Conservation (phyloP, 2,113 vertebrate species). For the Mobula birostris region DNA sequence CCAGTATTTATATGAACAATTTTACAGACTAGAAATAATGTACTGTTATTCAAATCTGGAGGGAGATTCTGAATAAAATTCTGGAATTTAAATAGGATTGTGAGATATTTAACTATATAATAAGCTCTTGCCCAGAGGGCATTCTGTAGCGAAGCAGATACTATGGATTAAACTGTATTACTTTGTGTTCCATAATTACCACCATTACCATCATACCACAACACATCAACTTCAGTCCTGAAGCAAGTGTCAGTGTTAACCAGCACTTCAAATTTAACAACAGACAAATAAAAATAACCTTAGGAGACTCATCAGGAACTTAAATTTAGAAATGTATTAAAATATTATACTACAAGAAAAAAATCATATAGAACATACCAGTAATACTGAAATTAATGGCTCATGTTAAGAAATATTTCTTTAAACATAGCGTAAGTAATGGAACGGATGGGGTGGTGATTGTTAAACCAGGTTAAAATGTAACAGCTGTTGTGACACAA, state of each 20-base stretch:
- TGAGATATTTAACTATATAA: neutral
- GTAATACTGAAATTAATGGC: neutral
- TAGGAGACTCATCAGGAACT: neutral
- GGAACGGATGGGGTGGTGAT: neutral
- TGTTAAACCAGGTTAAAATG: no score
- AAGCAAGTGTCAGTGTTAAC: neutral
- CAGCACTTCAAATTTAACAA: neutral
- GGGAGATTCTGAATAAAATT: neutral
- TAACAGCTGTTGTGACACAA: neutral
- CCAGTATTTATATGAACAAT: neutral
- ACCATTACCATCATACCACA: neutral
- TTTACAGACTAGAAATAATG: neutral
- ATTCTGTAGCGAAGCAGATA: neutral
- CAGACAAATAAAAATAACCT: neutral
- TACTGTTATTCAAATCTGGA: slow-evolving; percentile 10
- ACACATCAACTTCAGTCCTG: neutral
- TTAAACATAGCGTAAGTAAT: neutral
- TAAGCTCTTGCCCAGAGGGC: neutral
- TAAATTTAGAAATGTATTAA: neutral
- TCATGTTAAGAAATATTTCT: neutral
- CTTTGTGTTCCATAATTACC: neutral
- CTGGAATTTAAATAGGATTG: neutral
- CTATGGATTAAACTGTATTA: neutral
- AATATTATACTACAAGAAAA: neutral
- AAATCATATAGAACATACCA: neutral